Conservation (phyloP, 2,888 invertebrate species). For the Yponomeuta evonymella region DNA sequence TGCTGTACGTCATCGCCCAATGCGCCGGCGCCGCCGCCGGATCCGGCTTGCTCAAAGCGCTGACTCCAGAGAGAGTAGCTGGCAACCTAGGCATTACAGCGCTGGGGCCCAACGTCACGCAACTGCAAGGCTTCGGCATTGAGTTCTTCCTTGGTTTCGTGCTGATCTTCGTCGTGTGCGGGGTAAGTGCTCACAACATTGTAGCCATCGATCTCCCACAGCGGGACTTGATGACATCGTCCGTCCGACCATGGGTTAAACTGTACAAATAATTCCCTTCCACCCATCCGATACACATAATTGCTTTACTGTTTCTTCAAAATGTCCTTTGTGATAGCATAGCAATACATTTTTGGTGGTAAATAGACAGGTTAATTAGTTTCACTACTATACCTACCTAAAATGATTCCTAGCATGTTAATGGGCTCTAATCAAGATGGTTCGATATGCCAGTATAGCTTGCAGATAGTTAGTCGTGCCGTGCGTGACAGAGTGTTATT, state of each 20-base stretch:
- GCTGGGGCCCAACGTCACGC: conserved; percentile 77
- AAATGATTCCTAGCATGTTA: background rate
- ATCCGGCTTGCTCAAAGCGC: conserved; percentile 83
- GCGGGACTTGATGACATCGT: background rate
- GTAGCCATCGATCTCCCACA: too few relatives aligned
- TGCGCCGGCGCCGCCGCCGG: conserved; percentile 89
- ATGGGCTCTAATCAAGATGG: background rate
- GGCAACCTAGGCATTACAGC: conserved; percentile 81
- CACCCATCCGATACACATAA: too few relatives aligned
- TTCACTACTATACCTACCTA: background rate
- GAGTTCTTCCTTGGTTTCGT: conserved; percentile 94
- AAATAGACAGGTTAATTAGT: background rate
- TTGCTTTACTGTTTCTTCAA: background rate
- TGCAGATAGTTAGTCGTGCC: background rate
- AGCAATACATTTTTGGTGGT: background rate
- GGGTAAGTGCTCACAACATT: conserved; percentile 70
- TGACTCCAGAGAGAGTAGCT: conserved; percentile 80
- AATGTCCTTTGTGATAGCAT: background rate
- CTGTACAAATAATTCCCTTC: background rate
- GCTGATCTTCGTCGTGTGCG: conserved; percentile 92
- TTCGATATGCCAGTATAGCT: background rate
- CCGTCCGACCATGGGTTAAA: too few relatives aligned
- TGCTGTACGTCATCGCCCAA: conserved; percentile 89
- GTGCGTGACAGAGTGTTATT: conserved; percentile 1
- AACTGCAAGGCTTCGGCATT: conserved; percentile 89